Evolutionary conservation across 2,113 vertebrate genomes (phyloP), one percentile per base, ranked within the genome.

Genomic region (Ploceus nigricollis): DNA sequence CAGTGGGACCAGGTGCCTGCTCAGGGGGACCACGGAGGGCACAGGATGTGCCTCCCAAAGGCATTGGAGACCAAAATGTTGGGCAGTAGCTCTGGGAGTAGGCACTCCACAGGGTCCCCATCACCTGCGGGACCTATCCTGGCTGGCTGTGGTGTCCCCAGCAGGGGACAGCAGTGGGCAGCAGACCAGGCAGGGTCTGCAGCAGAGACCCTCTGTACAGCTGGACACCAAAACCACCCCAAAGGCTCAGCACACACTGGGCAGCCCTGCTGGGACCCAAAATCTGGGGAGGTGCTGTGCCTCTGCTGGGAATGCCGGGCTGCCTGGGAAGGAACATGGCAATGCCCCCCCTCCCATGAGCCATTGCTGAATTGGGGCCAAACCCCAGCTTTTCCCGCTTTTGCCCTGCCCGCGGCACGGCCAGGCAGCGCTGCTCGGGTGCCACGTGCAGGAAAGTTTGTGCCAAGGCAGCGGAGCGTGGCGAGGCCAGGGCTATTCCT

Each of bases 351-450:
- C 6, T 13, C 6, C 7, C 14, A 3, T 2, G 9, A 47, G 21
- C 42, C 39, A 8, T 8, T 9, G 60, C 70, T 76, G 71, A 85
- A 27, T 2, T 1, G 10, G 66, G 40, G 22, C 35, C 14, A 4
- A 37, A 35, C 9, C 33, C 2, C 5, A 14, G 11, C 70, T 48
- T 72, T 57, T 64, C 53, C 65, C 3, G 4, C 60, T 25, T 13
- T 30, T 2, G 2, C 40, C 28, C 27, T 37, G 78, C 54, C 44
- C 0, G 1, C 0, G 0, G 73, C 85, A 9, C 0, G 0, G 80
- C 30, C 1, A 1, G 58, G 83, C 77, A 60, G 76, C 0, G 2
- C 7, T 3, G 37, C 58, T 79, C 6, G 0, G 39, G 27, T n/a
- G 75, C 61, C 85, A 70, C 11, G 48, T 82, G 73, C 84, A 65